Conservation (phyloP, 2,113 vertebrate species). For the Zeus faber region DNA sequence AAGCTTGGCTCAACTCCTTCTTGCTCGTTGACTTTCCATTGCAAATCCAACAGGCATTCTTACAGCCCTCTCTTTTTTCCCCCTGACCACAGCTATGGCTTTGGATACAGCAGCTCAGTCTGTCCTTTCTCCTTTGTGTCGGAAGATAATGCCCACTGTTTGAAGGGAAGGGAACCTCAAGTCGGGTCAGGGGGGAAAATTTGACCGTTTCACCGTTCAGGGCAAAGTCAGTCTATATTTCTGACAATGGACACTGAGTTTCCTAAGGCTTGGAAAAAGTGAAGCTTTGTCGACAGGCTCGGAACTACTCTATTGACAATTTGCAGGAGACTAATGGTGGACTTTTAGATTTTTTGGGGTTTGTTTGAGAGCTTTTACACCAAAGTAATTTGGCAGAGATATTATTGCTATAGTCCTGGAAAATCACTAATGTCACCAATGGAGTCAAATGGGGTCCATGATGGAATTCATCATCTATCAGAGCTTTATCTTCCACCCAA, state of each 20-base stretch:
- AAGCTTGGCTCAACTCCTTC: constrained; percentile 65
- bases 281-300: neutral
- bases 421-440: no score
- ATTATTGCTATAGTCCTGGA: no score
- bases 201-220: constrained; percentile 14
- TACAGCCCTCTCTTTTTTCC: constrained; percentile 49
- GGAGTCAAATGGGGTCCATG: no score
- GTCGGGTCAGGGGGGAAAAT: constrained; percentile 44
- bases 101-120: constrained; percentile 62
- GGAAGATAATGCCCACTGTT: constrained; percentile 66
- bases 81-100: constrained; percentile 67
- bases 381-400: no score
- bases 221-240: constrained; percentile 17
- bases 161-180: constrained; percentile 44
- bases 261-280: constrained; percentile 18
- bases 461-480: no score
- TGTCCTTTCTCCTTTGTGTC: constrained; percentile 67
- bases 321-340: neutral
- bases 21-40: constrained; percentile 71
- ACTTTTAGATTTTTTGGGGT: no score
- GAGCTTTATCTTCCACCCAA: no score
- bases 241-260: constrained; percentile 20
- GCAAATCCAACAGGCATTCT: constrained; percentile 69
- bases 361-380: no score
- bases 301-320: neutral